Base-by-base conservation (phyloP, 1,140 invertebrate species). In the Psix sp. region DNA sequence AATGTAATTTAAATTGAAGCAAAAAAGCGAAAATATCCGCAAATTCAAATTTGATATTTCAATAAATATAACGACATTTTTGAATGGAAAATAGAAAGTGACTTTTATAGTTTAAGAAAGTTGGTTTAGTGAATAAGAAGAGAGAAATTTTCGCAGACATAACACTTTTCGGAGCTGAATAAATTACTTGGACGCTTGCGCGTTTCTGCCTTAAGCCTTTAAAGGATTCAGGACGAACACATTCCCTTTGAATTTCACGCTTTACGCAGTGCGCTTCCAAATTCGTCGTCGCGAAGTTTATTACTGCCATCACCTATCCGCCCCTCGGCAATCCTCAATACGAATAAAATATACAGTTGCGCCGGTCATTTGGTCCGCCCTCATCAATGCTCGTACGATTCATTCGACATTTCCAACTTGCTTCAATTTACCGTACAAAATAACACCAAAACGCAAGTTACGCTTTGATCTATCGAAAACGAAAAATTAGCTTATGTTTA, bases 221-320 rank as follows among this genome's bases (percentile, higher is more conserved):
- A 76, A 76, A 81, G 78, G 66, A 82, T 84, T 83, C 77, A 79
- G 80, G 76, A 81, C 72, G 46, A 60, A 63, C 67, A 75, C 66
- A 82, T 84, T 86, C 78, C 73, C 81, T 85, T 86, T 83, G 82
- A 85, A 84, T 84, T 83, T 80, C 74, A 77, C 80, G 78, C 78
- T 84, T 80, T 78, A 77, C 76, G 65, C 59, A 54, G 59, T 51
- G 56, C 65, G 67, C 68, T 73, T 65, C 68, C 63, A 62, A 76
- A 76, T 66, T 68, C 52, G 68, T 72, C 62, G 7, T 33, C 40
- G 39, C 57, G 33, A 57, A 68, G 57, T 74, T 74, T 65, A 74
- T 74, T 74, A 74, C 57, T 65, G 31, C 56, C 59, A 68, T 52
- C 65, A 57, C 52, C 72, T 57, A 51, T 42, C 11, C 59, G 26